Evolutionary conservation across 2,113 vertebrate genomes (phyloP).

Genomic region (Syngnathoides biaculeatus): DNA sequence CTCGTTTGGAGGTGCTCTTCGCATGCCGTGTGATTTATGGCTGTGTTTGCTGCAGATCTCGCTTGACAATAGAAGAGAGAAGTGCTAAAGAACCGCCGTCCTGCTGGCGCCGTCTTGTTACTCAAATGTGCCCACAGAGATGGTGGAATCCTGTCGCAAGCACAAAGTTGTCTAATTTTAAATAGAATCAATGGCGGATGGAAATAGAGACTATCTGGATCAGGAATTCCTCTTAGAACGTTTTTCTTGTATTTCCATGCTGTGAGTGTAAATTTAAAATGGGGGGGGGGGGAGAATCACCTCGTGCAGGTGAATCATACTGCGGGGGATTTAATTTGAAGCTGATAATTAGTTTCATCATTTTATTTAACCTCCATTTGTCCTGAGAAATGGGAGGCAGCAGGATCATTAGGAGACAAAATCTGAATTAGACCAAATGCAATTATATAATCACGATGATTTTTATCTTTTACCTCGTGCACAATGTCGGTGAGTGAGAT

Average conservation of each 20-base stretch:
- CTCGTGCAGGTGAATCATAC: not conserved
- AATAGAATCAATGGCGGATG: slow-evolving; percentile 11
- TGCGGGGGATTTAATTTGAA: not conserved
- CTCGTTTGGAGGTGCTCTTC: slow-evolving; percentile 74
- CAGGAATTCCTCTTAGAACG: not conserved
- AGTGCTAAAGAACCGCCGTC: not conserved
- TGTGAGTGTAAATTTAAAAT: not conserved
- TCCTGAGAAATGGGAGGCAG: not conserved
- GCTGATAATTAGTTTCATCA: not conserved
- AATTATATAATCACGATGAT: not conserved
- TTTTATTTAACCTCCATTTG: slow-evolving; percentile 3
- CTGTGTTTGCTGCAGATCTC: slow-evolving; percentile 42
- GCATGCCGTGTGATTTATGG: slow-evolving; percentile 66
- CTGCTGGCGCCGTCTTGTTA: slow-evolving; percentile 20
- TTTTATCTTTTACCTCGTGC: not conserved
- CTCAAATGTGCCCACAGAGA: slow-evolving; percentile 14
- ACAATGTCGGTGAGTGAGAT: not conserved
- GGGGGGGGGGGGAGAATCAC: not conserved
- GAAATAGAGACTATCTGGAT: not conserved
- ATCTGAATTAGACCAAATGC: not conserved
- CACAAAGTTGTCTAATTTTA: slow-evolving; percentile 5
- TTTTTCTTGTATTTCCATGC: not conserved
- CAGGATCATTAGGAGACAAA: not conserved
- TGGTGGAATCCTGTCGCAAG: slow-evolving; percentile 10
- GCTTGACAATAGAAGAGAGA: slow-evolving; percentile 28